phyloP scores from a whole-genome alignment of 64 coral and sea anemone species.

The Acropora tenuis region DNA sequence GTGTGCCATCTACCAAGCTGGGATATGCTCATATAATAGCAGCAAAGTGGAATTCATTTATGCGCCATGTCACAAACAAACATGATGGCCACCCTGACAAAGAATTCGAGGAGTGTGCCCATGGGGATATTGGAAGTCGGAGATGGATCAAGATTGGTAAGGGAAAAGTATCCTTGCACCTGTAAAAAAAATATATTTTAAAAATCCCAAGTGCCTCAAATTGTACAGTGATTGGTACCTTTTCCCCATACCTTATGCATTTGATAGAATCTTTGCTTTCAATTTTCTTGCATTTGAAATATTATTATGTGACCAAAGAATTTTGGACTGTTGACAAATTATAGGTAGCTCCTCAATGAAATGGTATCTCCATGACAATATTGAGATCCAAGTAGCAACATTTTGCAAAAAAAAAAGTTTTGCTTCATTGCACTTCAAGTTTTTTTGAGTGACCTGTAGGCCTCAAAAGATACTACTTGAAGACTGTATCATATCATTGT shows the following conservation, averaged over 20 bases:
- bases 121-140: neutral
- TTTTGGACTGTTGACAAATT: neutral
- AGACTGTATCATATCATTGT: neutral
- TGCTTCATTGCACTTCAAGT: neutral
- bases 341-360: neutral
- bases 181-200: neutral
- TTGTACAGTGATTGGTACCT: neutral
- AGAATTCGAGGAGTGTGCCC: neutral
- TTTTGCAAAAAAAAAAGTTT: neutral
- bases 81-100: neutral
- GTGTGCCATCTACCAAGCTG: slow-evolving; percentile 4
- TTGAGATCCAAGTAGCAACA: neutral
- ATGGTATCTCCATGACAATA: neutral
- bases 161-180: neutral
- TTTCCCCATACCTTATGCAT: neutral
- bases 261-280: neutral
- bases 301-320: neutral
- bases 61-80: slow-evolving; percentile 26
- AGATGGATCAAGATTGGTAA: neutral
- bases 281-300: neutral
- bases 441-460: neutral
- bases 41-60: slow-evolving; percentile 36
- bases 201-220: neutral
- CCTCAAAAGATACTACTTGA: neutral
- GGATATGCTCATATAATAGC: slow-evolving; percentile 5